Evolutionary conservation across 2,888 invertebrate genomes (phyloP), one percentile per base, ranked within the genome.

Genomic region (Hyposoter didymator): DNA sequence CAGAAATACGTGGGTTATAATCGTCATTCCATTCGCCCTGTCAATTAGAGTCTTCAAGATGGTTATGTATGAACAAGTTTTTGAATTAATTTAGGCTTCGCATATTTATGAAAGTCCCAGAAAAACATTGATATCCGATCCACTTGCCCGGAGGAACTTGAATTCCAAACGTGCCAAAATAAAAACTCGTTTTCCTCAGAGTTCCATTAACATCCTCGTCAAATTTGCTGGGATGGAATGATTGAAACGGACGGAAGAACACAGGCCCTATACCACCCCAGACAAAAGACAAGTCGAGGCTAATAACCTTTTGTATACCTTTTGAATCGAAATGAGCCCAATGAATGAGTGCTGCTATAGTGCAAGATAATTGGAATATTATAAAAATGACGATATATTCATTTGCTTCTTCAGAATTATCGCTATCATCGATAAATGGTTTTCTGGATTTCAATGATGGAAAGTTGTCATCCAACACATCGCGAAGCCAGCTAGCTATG

Each of bases 191-290:
- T 59, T 28, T 59, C 12, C 28, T 3, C 59, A 12, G 6, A 28
- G 59, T 59, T 59, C 28, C 59, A 28, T 28, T 59, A 59, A 28
- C 59, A 6, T 28, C 28, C 14, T 59, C 10, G 28, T 28, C 28
- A 59, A 28, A 28, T 28, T 28, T 28, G 3, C 28, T 59, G 14
- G 28, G 28, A 5, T 14, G 59, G 59, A 59, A 59, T 59, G 28
- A 59, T 59, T 28, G 14, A 59, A 22, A 28, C 14, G 59, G 59
- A 59, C 59, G 28, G 59, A 59, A 28, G 28, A 59, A 59, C 59
- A 59, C n/a, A 14, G 7, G 14, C 59, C 14, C 59, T 6, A 12
- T 32, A 55, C 5, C 14, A 14, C 12, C 4, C 28, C 14, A 28
- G 14, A 6, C 5, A 28, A 14, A 14, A 28, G 5, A 22, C 28